Evolutionary conservation across 2,888 invertebrate genomes (phyloP).

Genomic region (Sialis lutaria): DNA sequence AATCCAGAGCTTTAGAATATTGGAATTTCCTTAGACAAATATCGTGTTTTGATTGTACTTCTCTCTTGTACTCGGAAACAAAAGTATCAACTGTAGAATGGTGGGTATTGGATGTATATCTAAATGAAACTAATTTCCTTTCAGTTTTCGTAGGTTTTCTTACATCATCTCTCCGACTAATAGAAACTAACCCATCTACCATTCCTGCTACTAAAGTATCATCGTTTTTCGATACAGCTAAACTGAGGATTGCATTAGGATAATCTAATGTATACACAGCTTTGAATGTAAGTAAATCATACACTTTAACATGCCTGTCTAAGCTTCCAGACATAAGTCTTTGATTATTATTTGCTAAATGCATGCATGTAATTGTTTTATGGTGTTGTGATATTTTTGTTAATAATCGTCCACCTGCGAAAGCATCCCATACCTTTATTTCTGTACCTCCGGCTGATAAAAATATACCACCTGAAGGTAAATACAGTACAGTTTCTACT

Average conservation of each 20-base stretch:
- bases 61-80: slow-evolving; percentile 25
- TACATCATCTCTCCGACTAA: slow-evolving; percentile 56
- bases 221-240: slow-evolving; percentile 60
- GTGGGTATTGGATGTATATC: slow-evolving; percentile 22
- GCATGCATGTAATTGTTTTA: slow-evolving; percentile 82
- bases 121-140: slow-evolving; percentile 35
- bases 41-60: slow-evolving; percentile 43
- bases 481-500: slow-evolving; percentile 72
- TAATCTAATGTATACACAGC: slow-evolving; percentile 78
- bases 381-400: slow-evolving; percentile 82
- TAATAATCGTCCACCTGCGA: slow-evolving; percentile 71
- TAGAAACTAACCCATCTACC: slow-evolving; percentile 80
- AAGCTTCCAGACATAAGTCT: slow-evolving; percentile 77
- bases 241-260: slow-evolving; percentile 76
- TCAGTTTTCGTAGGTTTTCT: slow-evolving; percentile 20
- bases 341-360: slow-evolving; percentile 64
- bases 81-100: slow-evolving; percentile 30
- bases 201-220: slow-evolving; percentile 80
- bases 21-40: slow-evolving; percentile 59
- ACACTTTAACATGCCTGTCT: slow-evolving; percentile 86
- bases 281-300: slow-evolving; percentile 73
- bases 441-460: slow-evolving; percentile 83
- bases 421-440: slow-evolving; percentile 84
- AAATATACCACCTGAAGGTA: slow-evolving; percentile 80
- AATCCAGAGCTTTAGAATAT: slow-evolving; percentile 62